Conservation (phyloP, 2,797 vertebrate species). For the Sarcophilus harrisii region DNA sequence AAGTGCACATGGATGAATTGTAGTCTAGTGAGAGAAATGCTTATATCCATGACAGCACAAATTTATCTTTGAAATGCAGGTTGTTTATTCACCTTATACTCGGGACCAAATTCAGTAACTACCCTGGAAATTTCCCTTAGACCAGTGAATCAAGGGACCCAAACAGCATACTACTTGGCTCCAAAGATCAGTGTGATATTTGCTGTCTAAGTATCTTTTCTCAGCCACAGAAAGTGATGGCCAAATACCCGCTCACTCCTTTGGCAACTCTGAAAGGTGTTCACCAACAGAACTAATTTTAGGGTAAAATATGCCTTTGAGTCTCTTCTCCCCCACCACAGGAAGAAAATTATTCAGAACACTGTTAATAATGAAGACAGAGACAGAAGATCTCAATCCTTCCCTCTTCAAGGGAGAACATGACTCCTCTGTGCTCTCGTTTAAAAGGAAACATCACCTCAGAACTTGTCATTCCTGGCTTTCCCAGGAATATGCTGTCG, state of each 20-base stretch:
- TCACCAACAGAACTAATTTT: neutral
- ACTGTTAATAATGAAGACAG: neutral
- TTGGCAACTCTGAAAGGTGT: neutral
- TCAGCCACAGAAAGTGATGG: neutral
- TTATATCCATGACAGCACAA: neutral
- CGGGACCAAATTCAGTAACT: neutral
- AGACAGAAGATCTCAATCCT: fast-evolving
- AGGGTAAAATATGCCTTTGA: neutral
- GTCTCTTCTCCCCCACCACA: neutral
- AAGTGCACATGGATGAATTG: neutral
- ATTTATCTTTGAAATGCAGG: neutral
- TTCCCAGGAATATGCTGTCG: neutral
- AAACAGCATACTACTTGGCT: neutral
- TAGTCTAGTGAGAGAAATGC: neutral
- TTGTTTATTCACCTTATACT: neutral
- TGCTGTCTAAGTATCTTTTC: neutral
- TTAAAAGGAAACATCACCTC: conserved; percentile 47
- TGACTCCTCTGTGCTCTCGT: conserved; percentile 11
- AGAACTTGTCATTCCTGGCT: neutral
- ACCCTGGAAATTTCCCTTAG: neutral
- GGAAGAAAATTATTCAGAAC: neutral
- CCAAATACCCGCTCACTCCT: neutral
- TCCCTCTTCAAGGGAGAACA: neutral
- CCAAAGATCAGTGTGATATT: neutral
- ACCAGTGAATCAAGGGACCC: neutral